Percentiles rank a stretch among this genome's conserved stretches.
phyloP scores from a whole-genome alignment of 2,113 vertebrate genomes.

The Mus spicilegus region DNA sequence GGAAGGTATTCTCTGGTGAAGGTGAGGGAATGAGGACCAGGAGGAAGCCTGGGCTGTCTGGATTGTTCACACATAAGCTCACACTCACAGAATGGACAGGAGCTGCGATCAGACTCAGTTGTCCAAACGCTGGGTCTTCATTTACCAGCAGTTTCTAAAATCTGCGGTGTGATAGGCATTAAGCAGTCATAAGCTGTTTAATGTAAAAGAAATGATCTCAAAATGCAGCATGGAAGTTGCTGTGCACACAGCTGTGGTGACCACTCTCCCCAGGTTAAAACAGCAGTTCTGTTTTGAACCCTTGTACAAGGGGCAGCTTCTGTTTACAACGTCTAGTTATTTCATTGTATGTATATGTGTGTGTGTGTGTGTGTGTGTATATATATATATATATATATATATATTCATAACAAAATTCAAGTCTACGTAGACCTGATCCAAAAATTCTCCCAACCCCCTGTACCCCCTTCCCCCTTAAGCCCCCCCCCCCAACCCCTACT shows the following conservation, averaged over 20 bases:
- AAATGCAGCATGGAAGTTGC: background rate
- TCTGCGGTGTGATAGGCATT: background rate
- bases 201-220: background rate
- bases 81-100: background rate
- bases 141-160: background rate
- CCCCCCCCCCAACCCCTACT: background rate
- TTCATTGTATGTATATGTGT: background rate
- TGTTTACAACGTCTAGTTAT: background rate
- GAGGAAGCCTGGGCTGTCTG: background rate
- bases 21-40: background rate
- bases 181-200: background rate
- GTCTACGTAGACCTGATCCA: background rate
- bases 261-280: background rate
- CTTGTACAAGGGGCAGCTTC: background rate
- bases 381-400: no score
- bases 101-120: background rate
- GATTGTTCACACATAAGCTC: no score
- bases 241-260: background rate
- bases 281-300: background rate
- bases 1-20: background rate
- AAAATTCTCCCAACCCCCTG: background rate
- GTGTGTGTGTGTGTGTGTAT: no score
- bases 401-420: background rate
- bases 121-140: background rate
- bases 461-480: no score